Percentiles rank a stretch among this genome's conserved stretches.
phyloP scores from a whole-genome alignment of 2,888 invertebrate genomes.

The Melanostoma mellinum region DNA sequence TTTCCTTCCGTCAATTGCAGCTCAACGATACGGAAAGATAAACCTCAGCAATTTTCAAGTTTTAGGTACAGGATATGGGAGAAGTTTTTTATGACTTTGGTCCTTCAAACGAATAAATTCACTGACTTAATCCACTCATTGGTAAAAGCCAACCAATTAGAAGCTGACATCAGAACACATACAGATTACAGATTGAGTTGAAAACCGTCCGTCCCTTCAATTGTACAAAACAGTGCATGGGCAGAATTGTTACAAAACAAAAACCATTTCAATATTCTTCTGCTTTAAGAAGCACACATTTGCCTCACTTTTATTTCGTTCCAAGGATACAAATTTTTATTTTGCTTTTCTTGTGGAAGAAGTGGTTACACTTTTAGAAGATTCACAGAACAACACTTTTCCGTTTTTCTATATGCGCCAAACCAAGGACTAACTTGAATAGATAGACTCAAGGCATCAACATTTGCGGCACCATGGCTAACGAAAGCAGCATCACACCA shows the following conservation, averaged over 20 bases:
- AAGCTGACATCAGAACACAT: conserved; percentile 4
- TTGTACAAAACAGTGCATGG: too few species aligned
- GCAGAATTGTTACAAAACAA: too few species aligned
- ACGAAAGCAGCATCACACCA: conserved; percentile 33
- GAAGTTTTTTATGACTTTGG: conserved; percentile 37
- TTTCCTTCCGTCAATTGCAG: conserved; percentile 66
- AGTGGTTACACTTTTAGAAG: conserved; percentile 1
- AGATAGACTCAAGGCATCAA: conserved; percentile 32
- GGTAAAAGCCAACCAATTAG: conserved; percentile 21
- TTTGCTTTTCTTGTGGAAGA: background rate
- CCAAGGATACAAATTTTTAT: background rate
- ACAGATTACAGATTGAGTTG: too few species aligned
- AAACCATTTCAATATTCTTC: too few species aligned
- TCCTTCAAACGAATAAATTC: conserved; percentile 26
- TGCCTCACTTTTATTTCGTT: background rate
- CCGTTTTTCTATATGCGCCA: background rate
- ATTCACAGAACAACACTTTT: conserved; percentile 21
- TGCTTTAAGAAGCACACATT: background rate
- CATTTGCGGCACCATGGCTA: conserved; percentile 42
- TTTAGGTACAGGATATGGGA: conserved; percentile 17
- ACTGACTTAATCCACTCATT: background rate
- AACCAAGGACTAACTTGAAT: conserved; percentile 37
- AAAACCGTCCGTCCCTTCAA: background rate
- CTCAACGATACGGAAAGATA: conserved; percentile 66
- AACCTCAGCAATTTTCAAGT: conserved; percentile 37